These are phyloP conservation scores for Neofelis nebulosa DNA, from an alignment of 2,113 vertebrate genomes.

Conservation along the genomic window DNA sequence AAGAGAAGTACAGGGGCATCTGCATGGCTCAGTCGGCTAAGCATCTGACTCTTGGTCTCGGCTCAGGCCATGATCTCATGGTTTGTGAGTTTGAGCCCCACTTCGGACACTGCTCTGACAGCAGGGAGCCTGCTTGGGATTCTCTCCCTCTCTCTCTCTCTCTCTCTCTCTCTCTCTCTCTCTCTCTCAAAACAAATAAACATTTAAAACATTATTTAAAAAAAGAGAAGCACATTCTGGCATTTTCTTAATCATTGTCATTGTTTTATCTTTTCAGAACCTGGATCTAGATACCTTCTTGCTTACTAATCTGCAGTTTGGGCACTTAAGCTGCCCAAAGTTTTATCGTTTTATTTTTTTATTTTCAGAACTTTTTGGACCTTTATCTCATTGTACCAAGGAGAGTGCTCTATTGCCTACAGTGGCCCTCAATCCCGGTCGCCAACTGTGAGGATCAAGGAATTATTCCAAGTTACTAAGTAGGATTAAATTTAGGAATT, in stretches of 20 bases:
- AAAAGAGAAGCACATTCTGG: not conserved
- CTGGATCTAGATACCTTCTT: not conserved
- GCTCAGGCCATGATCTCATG: no score
- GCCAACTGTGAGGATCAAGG: not conserved
- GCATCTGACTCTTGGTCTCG: no score
- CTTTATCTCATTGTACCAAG: not conserved
- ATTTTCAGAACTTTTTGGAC: not conserved
- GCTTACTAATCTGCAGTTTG: not conserved
- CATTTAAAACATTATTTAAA: no score
- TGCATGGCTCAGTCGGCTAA: no score
- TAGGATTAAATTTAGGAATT: not conserved
- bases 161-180: no score
- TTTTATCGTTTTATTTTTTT: not conserved
- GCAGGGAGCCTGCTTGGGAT: no score
- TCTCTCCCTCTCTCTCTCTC: no score
- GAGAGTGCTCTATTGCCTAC: not conserved
- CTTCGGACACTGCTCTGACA: no score
- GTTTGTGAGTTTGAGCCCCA: no score
- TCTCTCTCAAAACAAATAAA: no score
- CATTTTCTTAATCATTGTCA: not conserved
- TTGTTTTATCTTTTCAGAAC: not conserved
- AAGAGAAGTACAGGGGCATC: not conserved
- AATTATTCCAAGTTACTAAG: slow-evolving; percentile 12
- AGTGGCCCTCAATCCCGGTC: not conserved
- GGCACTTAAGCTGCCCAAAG: not conserved